phyloP scores from a whole-genome alignment of 2,113 vertebrate genomes.

The Ochotona curzoniae region DNA sequence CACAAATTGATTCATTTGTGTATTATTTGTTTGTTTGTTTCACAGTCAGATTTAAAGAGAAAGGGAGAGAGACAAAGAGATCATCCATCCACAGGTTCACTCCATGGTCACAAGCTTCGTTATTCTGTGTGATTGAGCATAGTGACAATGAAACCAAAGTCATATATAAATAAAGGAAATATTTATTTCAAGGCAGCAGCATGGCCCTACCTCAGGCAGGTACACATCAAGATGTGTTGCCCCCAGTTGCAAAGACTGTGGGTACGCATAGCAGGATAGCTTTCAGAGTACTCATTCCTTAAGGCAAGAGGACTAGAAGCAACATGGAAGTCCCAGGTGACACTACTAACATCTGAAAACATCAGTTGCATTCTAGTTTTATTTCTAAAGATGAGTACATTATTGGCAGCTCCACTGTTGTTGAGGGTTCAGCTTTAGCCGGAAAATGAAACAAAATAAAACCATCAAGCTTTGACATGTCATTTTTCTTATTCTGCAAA shows the following conservation, averaged over 20 bases:
- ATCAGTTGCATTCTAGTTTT: neutral
- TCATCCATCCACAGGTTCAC: neutral
- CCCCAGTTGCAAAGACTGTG: neutral
- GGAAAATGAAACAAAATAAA: neutral
- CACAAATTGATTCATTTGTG: too few species aligned
- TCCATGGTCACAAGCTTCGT: neutral
- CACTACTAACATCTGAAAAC: neutral
- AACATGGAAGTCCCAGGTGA: neutral
- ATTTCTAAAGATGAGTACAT: neutral
- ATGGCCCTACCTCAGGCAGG: neutral
- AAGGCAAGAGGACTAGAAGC: neutral
- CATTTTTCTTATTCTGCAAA: constrained; percentile 31
- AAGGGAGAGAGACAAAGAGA: neutral
- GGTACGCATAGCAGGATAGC: neutral
- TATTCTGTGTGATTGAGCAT: neutral
- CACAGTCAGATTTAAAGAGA: neutral
- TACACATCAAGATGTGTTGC: neutral
- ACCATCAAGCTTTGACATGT: constrained; percentile 24
- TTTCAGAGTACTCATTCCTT: neutral
- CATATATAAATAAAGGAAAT: neutral
- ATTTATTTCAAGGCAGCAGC: neutral
- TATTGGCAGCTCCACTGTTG: neutral
- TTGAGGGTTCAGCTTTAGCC: neutral
- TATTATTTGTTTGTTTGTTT: too few species aligned
- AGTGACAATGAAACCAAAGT: neutral